Evolutionary conservation across 2,113 vertebrate species (phyloP), one percentile per base, ranked within the genome.

Genomic region (Coryphaenoides rupestris): DNA sequence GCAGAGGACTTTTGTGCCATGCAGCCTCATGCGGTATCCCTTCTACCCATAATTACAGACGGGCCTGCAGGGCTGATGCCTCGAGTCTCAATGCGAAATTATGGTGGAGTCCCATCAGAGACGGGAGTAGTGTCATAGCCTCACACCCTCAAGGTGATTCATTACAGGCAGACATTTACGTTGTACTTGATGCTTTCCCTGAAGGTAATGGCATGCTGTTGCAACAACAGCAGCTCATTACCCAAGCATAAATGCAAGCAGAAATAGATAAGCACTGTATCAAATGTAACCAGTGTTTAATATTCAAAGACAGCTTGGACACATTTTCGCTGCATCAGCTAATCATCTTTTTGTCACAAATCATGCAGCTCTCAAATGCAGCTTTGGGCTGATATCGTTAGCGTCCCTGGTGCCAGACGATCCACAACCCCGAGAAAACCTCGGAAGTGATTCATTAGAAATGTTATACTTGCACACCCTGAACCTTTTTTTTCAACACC

Each of bases 61-160:
- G 73, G 70, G 54, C 49, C 58, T 54, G 65, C 65, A 66, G 55
- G 63, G 65, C 33, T 46, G 28, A 63, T 24, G 69, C 56, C 67
- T 55, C 69, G 60, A 52, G 63, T 45, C 73, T 73, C 62, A 77
- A 78, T 75, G 40, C 33, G 67, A 66, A 82, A 77, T 80, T 54
- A 70, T 68, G 60, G 64, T 24, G 60, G 64, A 64, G 67, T 55
- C 68, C 70, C 68, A 45, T 19, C 60, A 64, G 73, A 69, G 56
- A 58, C 57, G 56, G 55, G 60, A 64, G 64, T 52, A 58, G 60
- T 64, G 56, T 56, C 60, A 40, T 50, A n/a, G n/a, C n/a, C n/a
- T n/a, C n/a, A n/a, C n/a, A 68, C 52, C 77, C 75, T 70, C 40
- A 23, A 66, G 73, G 65, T 69, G 73, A 78, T 84, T 76, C 75